Evolutionary conservation across 2,888 invertebrate genomes (phyloP), one percentile per base, ranked within the genome.

Genomic region (Melikaiella ostensackeni): DNA sequence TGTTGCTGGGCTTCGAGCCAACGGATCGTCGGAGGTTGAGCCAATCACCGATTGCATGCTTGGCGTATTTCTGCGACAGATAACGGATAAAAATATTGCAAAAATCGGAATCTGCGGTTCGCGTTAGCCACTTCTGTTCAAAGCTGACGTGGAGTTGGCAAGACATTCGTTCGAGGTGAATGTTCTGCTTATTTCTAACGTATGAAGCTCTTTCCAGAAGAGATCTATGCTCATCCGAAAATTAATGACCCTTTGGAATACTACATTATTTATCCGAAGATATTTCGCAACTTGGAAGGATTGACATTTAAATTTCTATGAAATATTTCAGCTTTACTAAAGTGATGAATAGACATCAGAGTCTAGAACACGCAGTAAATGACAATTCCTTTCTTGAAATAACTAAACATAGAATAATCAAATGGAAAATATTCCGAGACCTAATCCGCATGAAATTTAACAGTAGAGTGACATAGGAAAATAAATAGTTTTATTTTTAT

Each of bases 71-170:
- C 79, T 81, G 79, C 80, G 73, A 77, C 64, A 78, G 73, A 77
- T 79, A 81, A 79, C 78, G 76, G 76, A 82, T 81, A 76, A 81
- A 82, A 82, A 82, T 81, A 81, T 82, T 82, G 78, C 82, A 76
- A 77, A 79, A 80, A 70, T 59, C 57, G 75, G 55, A 75, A 70
- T 74, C 55, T 70, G 77, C 55, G 75, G 75, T 78, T 79, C 33
- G 35, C 59, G 75, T 75, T 73, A 80, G 78, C 75, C 77, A 78
- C 77, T 79, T 74, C 64, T 79, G 66, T 73, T n/a, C 21, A 70
- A 55, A 50, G 30, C n/a, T 50, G 50, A 30, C 70, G 46, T 70
- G 46, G n/a, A 70, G 33, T 70, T 70, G 70, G 70, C 70, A 70
- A 70, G 50, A 70, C n/a, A 5, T 16, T 70, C 16, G 11, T 30